These are phyloP conservation scores for Sapayoa aenigma DNA, from an alignment of 2,113 vertebrate genomes.

Conservation along the genomic window DNA sequence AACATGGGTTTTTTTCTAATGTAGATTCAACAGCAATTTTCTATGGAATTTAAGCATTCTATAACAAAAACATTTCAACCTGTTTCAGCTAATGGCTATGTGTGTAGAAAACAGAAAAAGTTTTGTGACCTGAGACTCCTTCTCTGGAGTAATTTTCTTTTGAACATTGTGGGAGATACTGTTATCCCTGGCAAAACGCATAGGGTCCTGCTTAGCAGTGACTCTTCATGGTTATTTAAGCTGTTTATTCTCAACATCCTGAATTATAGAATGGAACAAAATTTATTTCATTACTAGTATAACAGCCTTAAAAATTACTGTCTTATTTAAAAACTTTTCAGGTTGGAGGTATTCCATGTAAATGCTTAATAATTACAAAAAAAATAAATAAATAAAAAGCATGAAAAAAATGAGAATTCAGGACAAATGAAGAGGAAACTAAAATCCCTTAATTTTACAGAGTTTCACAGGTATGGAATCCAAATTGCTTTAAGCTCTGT, in stretches of 20 bases:
- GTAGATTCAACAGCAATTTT: neutral
- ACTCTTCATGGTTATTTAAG: neutral
- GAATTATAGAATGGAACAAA: neutral
- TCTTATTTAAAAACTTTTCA: neutral
- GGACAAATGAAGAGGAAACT: neutral
- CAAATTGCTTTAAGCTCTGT: neutral
- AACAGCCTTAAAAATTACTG: neutral
- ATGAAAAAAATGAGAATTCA: neutral
- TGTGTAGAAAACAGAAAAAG: neutral
- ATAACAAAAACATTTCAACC: neutral
- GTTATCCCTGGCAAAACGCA: neutral
- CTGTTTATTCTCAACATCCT: neutral
- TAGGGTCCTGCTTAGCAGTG: neutral
- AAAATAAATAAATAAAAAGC: accelerated
- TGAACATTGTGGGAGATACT: neutral
- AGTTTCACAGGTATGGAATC: neutral
- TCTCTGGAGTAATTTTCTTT: neutral
- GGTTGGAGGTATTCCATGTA: neutral
- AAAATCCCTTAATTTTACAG: neutral
- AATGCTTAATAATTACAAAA: neutral
- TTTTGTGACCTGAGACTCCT: neutral
- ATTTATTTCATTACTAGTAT: neutral
- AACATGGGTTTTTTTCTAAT: neutral
- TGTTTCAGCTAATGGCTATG: neutral
- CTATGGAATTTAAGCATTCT: neutral